A percentile compares a stretch with the other conserved stretches of the same genome.
Evolutionary conservation across 2,797 vertebrate species (phyloP).

Genomic region (Heterohyrax brucei): DNA sequence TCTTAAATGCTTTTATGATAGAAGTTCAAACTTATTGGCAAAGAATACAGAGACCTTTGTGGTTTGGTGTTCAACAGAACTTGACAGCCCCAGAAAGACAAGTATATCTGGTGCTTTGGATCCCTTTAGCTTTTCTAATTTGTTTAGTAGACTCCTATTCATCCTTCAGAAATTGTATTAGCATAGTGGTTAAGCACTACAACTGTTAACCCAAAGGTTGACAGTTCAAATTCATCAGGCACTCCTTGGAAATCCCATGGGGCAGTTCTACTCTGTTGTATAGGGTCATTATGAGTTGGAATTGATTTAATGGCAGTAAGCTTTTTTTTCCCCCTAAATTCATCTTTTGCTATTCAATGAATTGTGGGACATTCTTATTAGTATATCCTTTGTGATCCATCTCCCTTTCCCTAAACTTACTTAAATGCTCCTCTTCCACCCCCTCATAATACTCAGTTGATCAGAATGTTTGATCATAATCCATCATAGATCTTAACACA

Average conservation of each 20-base stretch:
- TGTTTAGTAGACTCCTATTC: not conserved
- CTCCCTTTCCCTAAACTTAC: not conserved
- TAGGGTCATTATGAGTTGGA: too few species aligned
- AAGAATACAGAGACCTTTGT: not conserved
- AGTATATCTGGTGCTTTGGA: not conserved
- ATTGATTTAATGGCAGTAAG: too few species aligned
- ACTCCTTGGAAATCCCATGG: too few species aligned
- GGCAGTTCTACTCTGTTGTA: too few species aligned
- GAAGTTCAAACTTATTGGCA: conserved; percentile 39
- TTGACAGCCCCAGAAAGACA: not conserved
- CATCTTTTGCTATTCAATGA: not conserved
- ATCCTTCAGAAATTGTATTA: not conserved
- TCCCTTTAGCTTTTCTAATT: not conserved
- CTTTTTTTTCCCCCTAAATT: too few species aligned
- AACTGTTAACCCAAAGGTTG: too few species aligned
- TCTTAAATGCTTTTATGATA: conserved; percentile 48
- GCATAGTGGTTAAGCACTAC: too few species aligned
- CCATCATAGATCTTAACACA: not conserved
- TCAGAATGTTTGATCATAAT: not conserved
- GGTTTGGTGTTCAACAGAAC: not conserved
- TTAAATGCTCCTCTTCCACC: not conserved
- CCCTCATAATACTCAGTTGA: not conserved
- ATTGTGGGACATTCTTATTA: not conserved
- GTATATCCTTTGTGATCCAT: not conserved
- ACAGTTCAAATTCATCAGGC: too few species aligned